A percentile compares a stretch with the other conserved stretches of the same genome.
Conservation (phyloP, 2,113 vertebrate genomes). For the Cyphomyrus plagiostoma region DNA sequence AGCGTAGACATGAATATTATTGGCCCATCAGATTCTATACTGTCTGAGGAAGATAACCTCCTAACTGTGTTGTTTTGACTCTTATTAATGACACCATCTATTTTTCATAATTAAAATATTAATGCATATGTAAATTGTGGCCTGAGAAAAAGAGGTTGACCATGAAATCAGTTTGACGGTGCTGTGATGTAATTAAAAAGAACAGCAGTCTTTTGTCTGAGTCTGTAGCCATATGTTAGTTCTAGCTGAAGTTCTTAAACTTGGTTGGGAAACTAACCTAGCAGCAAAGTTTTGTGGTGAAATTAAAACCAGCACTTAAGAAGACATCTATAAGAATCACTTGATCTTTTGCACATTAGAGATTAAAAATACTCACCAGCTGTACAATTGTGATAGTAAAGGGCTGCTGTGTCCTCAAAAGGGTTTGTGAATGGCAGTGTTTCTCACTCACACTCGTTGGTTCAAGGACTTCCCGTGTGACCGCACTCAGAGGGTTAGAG, state of each 20-base stretch:
- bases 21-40: slow-evolving; percentile 9
- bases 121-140: slow-evolving; percentile 6
- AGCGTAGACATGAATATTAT: not conserved
- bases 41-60: not conserved
- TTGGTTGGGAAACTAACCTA: not conserved
- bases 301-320: not conserved
- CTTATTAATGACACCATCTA: not conserved
- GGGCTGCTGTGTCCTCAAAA: not conserved
- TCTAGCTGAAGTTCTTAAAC: not conserved
- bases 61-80: slow-evolving; percentile 6
- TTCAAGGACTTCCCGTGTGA: no score
- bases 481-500: no score
- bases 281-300: not conserved
- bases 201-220: not conserved
- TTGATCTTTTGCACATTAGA: not conserved
- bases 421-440: not conserved
- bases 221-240: not conserved
- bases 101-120: slow-evolving; percentile 13
- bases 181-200: not conserved
- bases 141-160: not conserved
- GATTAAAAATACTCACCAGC: not conserved
- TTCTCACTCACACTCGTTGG: not conserved
- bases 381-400: not conserved
- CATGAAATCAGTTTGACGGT: not conserved
- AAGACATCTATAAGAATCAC: not conserved